A percentile compares a stretch with the other conserved stretches of the same genome.
Evolutionary conservation across 1,140 invertebrate genomes (phyloP).

Genomic region (Hestina assimilis): DNA sequence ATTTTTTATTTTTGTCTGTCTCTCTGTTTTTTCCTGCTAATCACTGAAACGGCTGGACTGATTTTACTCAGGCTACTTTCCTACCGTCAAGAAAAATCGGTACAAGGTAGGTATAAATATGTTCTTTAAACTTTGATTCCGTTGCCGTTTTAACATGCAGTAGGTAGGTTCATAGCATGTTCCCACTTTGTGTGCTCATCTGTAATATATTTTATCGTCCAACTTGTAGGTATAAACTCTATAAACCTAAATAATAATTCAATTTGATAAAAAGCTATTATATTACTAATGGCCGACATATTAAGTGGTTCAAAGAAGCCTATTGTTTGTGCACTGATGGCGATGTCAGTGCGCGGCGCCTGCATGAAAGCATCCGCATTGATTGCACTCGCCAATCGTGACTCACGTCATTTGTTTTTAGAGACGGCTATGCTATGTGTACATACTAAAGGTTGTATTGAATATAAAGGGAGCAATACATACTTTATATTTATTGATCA

Average conservation of each 20-base stretch:
- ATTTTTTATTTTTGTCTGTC: too few species aligned
- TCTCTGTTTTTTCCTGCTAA: too few species aligned
- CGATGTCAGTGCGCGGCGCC: constrained; percentile 1
- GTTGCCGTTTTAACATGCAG: too few species aligned
- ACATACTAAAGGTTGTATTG: not conserved
- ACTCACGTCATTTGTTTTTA: constrained; percentile 23
- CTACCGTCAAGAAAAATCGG: too few species aligned
- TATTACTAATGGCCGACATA: constrained; percentile 2
- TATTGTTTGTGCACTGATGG: constrained; percentile 7
- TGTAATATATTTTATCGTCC: not conserved
- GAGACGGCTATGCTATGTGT: not conserved
- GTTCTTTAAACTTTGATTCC: too few species aligned
- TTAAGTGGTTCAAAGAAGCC: not conserved
- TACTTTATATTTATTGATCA: too few species aligned
- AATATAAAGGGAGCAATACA: too few species aligned
- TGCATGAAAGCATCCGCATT: constrained; percentile 28
- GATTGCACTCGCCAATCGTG: constrained; percentile 26
- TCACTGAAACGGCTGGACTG: too few species aligned
- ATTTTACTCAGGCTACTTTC: too few species aligned
- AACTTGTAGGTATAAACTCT: not conserved
- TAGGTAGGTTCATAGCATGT: too few species aligned
- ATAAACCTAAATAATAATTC: not conserved
- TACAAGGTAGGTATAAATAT: too few species aligned
- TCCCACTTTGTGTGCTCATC: not conserved
- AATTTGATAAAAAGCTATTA: not conserved